Conservation (phyloP, 2,888 invertebrate genomes). For the Hydraecia micacea region DNA sequence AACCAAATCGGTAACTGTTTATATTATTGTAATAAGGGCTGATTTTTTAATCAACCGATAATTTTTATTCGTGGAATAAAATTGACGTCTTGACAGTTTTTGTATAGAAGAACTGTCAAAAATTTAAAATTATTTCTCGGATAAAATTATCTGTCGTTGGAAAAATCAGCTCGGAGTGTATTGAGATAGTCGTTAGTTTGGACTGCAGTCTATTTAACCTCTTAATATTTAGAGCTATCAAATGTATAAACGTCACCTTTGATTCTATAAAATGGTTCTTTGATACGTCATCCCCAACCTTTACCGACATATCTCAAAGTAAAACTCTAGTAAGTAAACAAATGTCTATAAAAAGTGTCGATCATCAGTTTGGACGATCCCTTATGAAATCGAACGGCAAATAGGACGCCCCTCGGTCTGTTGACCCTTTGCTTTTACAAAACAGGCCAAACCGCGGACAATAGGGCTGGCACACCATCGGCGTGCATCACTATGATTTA, state of each 20-base stretch:
- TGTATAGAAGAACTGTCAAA: no score
- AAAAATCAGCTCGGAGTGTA: no score
- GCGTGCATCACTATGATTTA: background rate
- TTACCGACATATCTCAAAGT: background rate
- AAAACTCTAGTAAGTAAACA: conserved; percentile 26
- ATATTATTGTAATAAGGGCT: no score
- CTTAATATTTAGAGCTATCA: no score
- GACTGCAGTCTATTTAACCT: no score
- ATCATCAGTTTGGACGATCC: conserved; percentile 53
- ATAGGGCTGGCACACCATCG: conserved; percentile 41
- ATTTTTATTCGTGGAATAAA: no score
- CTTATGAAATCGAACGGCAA: conserved; percentile 70
- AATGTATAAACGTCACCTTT: background rate
- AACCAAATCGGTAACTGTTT: no score
- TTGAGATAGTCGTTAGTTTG: no score
- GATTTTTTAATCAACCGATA: no score
- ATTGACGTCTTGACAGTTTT: no score
- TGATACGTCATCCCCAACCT: background rate
- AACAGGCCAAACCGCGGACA: conserved; percentile 60
- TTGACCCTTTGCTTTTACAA: conserved; percentile 68
- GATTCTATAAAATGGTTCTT: background rate
- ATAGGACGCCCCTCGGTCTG: conserved; percentile 66
- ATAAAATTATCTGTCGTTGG: no score
- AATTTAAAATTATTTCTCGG: no score
- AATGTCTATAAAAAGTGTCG: conserved; percentile 44